Conservation (phyloP, 2,113 vertebrate genomes). For the Pheucticus melanocephalus region DNA sequence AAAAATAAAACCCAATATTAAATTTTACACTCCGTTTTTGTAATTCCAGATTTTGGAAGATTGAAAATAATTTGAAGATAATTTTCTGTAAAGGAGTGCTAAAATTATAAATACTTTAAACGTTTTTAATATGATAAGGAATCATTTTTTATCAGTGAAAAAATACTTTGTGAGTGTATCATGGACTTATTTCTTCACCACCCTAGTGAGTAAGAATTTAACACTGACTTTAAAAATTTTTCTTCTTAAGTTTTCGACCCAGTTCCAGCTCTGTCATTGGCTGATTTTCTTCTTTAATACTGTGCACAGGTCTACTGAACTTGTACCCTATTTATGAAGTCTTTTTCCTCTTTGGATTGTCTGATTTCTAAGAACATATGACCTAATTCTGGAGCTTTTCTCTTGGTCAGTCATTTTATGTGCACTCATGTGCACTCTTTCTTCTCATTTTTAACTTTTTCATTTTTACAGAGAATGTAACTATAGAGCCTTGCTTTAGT, state of each 20-base stretch:
- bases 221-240: neutral
- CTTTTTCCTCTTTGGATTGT: neutral
- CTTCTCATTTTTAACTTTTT: neutral
- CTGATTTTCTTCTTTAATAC: neutral
- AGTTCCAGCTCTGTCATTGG: neutral
- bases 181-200: neutral
- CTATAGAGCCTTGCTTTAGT: neutral
- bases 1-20: accelerated
- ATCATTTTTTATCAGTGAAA: neutral
- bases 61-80: neutral
- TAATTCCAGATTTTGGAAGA: neutral
- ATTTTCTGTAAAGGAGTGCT: neutral
- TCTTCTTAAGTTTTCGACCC: neutral
- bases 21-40: neutral
- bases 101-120: neutral
- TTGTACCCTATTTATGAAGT: neutral
- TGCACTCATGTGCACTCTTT: neutral
- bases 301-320: neutral
- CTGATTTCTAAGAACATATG: neutral
- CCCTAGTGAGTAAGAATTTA: neutral
- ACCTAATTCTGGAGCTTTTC: neutral
- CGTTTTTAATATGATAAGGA: neutral
- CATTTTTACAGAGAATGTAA: neutral
- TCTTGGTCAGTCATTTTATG: neutral
- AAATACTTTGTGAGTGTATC: neutral